A percentile compares a stretch with the other conserved stretches of the same genome.
Conservation (phyloP, 2,113 vertebrate species). For the Lophotis ruficrista region DNA sequence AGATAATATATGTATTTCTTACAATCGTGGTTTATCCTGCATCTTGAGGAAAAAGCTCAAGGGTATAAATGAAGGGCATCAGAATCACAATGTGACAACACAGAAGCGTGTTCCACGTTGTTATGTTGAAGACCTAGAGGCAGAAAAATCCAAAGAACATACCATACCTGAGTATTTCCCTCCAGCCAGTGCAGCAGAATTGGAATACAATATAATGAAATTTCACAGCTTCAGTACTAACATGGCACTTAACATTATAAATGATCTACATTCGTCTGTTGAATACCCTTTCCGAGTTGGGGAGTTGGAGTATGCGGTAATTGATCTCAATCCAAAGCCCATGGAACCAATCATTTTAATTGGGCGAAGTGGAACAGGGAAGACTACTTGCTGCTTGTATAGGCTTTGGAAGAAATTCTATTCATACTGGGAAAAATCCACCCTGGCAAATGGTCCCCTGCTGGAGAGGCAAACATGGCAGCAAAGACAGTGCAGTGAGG, state of each 20-base stretch:
- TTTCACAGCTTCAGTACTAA: slow-evolving; percentile 86
- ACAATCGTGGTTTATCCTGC: slow-evolving; percentile 78
- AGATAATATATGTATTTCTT: slow-evolving; percentile 73
- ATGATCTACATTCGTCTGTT: slow-evolving; percentile 68
- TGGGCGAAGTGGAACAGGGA: slow-evolving; percentile 82
- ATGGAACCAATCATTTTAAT: slow-evolving; percentile 83
- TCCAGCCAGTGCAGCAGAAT: slow-evolving; percentile 77
- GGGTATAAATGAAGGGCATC: slow-evolving; percentile 61
- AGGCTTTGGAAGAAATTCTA: slow-evolving; percentile 83
- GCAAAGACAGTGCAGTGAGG: slow-evolving; percentile 36
- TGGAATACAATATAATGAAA: slow-evolving; percentile 84
- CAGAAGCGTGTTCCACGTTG: slow-evolving; percentile 74
- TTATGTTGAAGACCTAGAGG: slow-evolving; percentile 76
- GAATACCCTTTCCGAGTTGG: slow-evolving; percentile 85
- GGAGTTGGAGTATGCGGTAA: slow-evolving; percentile 80
- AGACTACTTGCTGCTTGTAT: slow-evolving; percentile 84
- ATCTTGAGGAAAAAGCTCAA: slow-evolving; percentile 81
- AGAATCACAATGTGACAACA: slow-evolving; percentile 48
- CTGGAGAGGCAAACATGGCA: slow-evolving; percentile 72
- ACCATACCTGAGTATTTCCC: slow-evolving; percentile 77
- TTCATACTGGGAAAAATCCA: slow-evolving; percentile 76
- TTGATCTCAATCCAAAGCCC: slow-evolving; percentile 78
- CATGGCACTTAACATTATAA: slow-evolving; percentile 82
- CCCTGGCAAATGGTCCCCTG: slow-evolving; percentile 68
- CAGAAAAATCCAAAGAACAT: neutral